Base-by-base conservation (phyloP, 2,797 vertebrate species). In the Macropodus opercularis region DNA sequence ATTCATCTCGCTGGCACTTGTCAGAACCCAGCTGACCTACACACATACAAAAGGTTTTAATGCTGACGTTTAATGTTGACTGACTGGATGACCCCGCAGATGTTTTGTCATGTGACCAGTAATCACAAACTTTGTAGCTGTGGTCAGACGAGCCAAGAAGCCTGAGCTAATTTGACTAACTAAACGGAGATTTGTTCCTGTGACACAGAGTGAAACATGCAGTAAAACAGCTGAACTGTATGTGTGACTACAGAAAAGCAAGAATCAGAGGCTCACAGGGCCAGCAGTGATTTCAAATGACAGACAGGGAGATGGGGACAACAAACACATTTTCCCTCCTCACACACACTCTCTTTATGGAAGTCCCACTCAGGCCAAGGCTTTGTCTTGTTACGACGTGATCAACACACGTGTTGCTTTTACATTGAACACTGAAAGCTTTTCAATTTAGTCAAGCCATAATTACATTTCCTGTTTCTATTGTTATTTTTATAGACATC, bases 201-300 rank as follows among this genome's bases (percentile, higher is more conserved):
- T n/a, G n/a, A n/a, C n/a, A n/a, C n/a, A n/a, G n/a, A n/a, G n/a
- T n/a, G n/a, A n/a, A n/a, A 39, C 42, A 26, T 8, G 23, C 23
- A 47, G 36, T n/a, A 22, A 66, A 22, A 39, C 15, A 12, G 18
- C 29, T 52, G 39, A 8, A 35, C 29, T 49, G 36, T 12, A 29
- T 43, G 17, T 61, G 36, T 68, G 59, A n/a, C n/a, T n/a, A n/a
- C n/a, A n/a, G n/a, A n/a, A n/a, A n/a, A n/a, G n/a, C n/a, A 69
- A 38, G 69, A 69, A 43, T 44, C 55, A 68, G 14, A 31, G 34
- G 48, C n/a, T n/a, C n/a, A n/a, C n/a, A n/a, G n/a, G n/a, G n/a
- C n/a, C n/a, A n/a, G n/a, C n/a, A n/a, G n/a, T n/a, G n/a, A 83
- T 90, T 85, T 85, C 77, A 82, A 69, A 78, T 84, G 76, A 86